Conservation (phyloP, 2,888 invertebrate genomes). For the Reticulitermes lucifugus region DNA sequence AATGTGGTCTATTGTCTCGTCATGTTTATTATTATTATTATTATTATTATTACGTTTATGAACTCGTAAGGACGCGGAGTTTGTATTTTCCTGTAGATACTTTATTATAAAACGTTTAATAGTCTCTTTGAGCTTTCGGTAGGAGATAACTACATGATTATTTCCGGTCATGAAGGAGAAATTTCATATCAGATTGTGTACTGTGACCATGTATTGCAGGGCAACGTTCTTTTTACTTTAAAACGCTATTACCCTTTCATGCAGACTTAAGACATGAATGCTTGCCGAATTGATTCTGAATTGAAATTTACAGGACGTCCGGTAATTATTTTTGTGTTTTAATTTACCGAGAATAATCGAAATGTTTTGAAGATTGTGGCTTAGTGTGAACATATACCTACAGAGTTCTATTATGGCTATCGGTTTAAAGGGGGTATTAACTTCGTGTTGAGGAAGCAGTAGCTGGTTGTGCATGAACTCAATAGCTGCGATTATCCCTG, state of each 20-base stretch:
- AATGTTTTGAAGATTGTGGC: not conserved
- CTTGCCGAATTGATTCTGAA: slow-evolving; percentile 10
- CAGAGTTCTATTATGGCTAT: not conserved
- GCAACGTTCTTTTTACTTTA: not conserved
- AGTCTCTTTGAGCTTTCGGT: not conserved
- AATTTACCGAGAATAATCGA: not conserved
- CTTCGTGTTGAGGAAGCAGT: not conserved
- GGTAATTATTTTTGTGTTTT: slow-evolving; percentile 13
- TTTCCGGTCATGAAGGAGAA: not conserved
- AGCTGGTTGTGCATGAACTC: not conserved
- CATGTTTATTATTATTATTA: too few relatives aligned
- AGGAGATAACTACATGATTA: not conserved
- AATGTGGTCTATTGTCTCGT: too few relatives aligned
- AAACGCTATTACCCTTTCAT: not conserved
- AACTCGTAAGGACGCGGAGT: too few relatives aligned
- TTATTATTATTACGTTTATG: too few relatives aligned
- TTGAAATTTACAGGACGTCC: slow-evolving; percentile 30
- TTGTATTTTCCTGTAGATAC: not conserved
- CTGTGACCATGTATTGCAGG: not conserved
- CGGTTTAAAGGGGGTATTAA: not conserved
- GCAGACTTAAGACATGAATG: slow-evolving; percentile 4
- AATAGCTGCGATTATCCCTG: not conserved
- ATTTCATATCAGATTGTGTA: not conserved
- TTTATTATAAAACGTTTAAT: not conserved
- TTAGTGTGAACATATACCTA: not conserved